Base-by-base conservation (phyloP, 2,113 vertebrate genomes). In the chimpanzee (Pan troglodytes) region DNA sequence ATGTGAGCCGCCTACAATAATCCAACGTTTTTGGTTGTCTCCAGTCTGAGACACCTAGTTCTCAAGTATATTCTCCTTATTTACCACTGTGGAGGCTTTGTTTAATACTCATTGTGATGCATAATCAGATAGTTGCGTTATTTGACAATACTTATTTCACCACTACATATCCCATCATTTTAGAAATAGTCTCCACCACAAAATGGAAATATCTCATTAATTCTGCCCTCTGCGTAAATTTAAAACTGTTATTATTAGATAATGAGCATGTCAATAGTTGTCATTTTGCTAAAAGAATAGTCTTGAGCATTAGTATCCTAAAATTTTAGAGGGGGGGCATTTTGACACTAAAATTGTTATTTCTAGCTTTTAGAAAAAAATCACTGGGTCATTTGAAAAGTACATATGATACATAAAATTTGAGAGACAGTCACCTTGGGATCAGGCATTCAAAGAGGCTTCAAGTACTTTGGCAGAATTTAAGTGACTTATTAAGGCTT, bases 121-220 rank as follows among this genome's bases (percentile, higher is more conserved):
- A 79, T 40, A 55, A 64, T 86, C 27, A 55, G 32, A 87, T 88
- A 40, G 70, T n/a, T 93, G 38, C 57, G 68, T 83, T 80, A 90
- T 73, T 27, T n/a, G 23, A 84, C 12, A 79, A 80, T 75, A 75
- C 43, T 80, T 90, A 75, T 90, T 73, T 81, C 32, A 79, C 16
- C 11, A 64, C 32, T 32, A 64, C 5, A 13, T 30, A 64, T 30
- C 27, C 61, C 27, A 14, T 68, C 23, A 52, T 94, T 92, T 88
- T 81, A 91, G 45, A 90, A 93, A 93, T 68, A 75, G 57, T 87
- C 10, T 81, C 64, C 4, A 82, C 10, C 22, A 52, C 22, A 91
- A 88, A 96, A 82, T 93, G 45, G 9, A 86, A 93, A 85, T 85
- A 94, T 55, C 68, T 92, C n/a, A 94, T 57, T 84, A 89, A 92